Base-by-base conservation (phyloP, 2,888 invertebrate species). In the Drosophila cognata region DNA sequence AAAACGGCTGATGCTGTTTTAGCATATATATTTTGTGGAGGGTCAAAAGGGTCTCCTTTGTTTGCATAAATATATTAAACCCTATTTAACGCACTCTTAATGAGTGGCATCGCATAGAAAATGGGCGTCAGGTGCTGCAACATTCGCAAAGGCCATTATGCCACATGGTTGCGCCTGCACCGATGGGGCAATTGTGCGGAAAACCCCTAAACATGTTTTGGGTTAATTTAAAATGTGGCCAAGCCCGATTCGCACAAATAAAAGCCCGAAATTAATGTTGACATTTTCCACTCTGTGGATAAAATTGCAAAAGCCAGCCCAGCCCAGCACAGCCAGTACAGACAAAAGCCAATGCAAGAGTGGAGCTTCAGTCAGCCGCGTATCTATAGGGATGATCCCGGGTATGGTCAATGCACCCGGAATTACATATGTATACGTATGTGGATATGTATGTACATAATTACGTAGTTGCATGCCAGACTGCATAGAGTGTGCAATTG, bases 201-300 rank as follows among this genome's bases (percentile, higher is more conserved):
- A 89, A 91, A 91, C 91, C 92, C 91, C 91, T 92, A 91, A 91
- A 91, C 92, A 91, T 91, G 91, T 91, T 91, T 91, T 80, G 84
- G 87, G 91, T 92, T 91, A 92, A 92, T 91, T 92, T 91, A 88
- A 91, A 92, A 90, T 91, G 91, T 81, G 92, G 89, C 88, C 88
- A 66, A 70, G 85, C 79, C 70, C 79, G 82, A 84, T 81, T 88
- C 86, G 84, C 88, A 80, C 78, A 87, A 84, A 88, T 90, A 91
- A 91, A 90, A 90, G 89, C 82, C 91, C 91, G 84, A 90, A 91
- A 92, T 92, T 91, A 91, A 91, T 91, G 91, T 91, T 91, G 90
- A 88, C 85, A 89, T 91, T 89, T 90, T 88, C 90, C 88, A 86
- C 88, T 84, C 88, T 77, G 79, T 89, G 87, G 77, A 84, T 88